Evolutionary conservation across 1,140 invertebrate species (phyloP).

Genomic region (Elysia chlorotica): DNA sequence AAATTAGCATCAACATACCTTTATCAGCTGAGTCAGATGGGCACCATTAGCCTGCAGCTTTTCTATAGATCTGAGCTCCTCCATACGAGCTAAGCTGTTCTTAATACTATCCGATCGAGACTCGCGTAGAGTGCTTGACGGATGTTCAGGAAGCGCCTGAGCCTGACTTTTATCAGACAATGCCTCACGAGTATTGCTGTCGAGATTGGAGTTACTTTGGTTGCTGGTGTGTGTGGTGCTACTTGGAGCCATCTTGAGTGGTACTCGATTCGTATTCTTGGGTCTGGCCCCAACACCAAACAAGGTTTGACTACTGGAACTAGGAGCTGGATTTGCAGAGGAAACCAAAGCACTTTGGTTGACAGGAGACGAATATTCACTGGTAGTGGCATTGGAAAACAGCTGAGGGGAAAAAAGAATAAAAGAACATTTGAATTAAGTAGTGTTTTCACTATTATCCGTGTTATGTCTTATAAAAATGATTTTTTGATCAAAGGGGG

Average conservation of each 20-base stretch:
- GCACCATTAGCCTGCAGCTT: not conserved
- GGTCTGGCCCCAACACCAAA: not conserved
- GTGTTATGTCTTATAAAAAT: too few species aligned
- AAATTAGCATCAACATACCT: not conserved
- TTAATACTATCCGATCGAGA: not conserved
- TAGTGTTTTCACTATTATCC: too few species aligned
- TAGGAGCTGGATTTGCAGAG: too few species aligned
- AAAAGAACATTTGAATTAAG: too few species aligned
- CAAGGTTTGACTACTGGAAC: not conserved
- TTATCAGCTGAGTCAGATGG: slow-evolving; percentile 1
- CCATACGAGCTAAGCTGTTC: not conserved
- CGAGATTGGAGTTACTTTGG: too few species aligned
- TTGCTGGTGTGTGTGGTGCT: not conserved
- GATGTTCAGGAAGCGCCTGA: not conserved
- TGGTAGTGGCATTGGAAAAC: too few species aligned
- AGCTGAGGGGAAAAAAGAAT: too few species aligned
- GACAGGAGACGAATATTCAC: too few species aligned
- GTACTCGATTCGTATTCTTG: not conserved
- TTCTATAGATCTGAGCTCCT: slow-evolving; percentile 6
- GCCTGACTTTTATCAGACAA: not conserved
- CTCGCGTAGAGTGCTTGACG: not conserved
- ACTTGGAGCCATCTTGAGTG: not conserved
- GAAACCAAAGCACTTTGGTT: too few species aligned
- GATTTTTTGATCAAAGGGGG: too few species aligned
- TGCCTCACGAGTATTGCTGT: too few species aligned